Evolutionary conservation across 1,140 invertebrate species (phyloP).

Genomic region (Caenorhabditis latens): DNA sequence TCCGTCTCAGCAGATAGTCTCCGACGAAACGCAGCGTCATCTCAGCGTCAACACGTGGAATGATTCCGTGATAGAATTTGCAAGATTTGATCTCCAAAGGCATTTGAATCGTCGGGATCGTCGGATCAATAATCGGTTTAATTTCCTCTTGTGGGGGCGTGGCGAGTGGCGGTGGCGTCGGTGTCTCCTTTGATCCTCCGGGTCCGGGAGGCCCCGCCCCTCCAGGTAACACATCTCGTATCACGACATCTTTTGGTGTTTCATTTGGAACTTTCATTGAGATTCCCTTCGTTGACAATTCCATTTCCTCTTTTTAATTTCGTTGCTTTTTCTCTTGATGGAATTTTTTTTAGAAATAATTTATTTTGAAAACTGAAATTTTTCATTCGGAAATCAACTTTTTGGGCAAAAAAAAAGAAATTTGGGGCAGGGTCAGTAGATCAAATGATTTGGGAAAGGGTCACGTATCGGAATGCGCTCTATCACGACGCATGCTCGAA

Average conservation of each 20-base stretch:
- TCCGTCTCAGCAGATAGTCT: slow-evolving; percentile 64
- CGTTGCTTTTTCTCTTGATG: not conserved
- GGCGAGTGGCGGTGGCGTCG: not conserved
- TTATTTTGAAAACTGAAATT: not conserved
- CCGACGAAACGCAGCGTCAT: slow-evolving; percentile 65
- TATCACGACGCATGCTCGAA: no score
- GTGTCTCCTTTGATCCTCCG: not conserved
- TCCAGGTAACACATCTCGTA: slow-evolving; percentile 1
- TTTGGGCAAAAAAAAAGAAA: no score
- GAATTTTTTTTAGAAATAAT: not conserved
- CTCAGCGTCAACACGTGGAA: slow-evolving; percentile 62
- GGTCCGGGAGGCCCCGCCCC: no score
- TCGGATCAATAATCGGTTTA: not conserved
- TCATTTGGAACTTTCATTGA: slow-evolving; percentile 3
- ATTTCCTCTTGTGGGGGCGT: not conserved
- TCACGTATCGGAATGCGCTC: no score
- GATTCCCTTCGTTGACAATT: slow-evolving; percentile 5
- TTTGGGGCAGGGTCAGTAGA: no score
- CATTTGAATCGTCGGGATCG: not conserved
- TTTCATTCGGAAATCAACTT: not conserved
- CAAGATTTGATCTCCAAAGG: not conserved
- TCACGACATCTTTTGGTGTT: not conserved
- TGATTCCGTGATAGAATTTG: slow-evolving; percentile 52
- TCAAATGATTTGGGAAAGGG: no score
- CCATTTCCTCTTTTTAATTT: not conserved